A percentile compares a stretch with the other conserved stretches of the same genome.
Evolutionary conservation across 2,113 vertebrate species (phyloP).

Genomic region (Archilochus colubris): DNA sequence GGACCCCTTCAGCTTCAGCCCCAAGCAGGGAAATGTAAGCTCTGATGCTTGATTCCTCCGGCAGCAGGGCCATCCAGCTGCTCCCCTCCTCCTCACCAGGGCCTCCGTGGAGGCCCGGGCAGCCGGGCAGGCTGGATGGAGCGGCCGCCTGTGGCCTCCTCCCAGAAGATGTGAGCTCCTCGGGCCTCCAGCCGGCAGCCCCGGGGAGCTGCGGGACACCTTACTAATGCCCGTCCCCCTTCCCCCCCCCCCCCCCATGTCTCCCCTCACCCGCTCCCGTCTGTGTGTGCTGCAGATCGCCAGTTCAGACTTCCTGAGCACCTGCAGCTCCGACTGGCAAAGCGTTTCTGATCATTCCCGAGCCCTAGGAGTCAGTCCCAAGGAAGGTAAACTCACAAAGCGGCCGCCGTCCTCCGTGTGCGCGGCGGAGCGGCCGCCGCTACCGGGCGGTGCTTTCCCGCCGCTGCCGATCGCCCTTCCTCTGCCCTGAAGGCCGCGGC

Average conservation of each 20-base stretch:
- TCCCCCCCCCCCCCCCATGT: not conserved
- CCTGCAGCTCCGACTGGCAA: constrained; percentile 85
- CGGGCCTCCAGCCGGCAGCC: not conserved
- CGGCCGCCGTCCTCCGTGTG: not conserved
- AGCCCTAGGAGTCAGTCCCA: constrained; percentile 72
- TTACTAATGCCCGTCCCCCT: not conserved
- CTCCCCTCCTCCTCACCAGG: not conserved
- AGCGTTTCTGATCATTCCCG: constrained; percentile 89
- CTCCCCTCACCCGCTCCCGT: not conserved
- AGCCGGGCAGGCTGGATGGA: not conserved
- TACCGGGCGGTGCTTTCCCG: no score
- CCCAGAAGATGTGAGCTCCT: no score
- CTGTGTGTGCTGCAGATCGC: constrained; percentile 73
- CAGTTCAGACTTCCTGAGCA: constrained; percentile 81
- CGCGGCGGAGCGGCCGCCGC: not conserved
- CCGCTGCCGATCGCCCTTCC: not conserved
- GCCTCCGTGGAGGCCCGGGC: not conserved
- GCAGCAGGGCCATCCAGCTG: not conserved
- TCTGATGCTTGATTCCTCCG: not conserved
- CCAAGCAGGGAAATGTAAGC: constrained; percentile 87
- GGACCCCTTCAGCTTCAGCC: constrained; percentile 76
- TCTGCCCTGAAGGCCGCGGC: not conserved
- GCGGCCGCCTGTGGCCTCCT: not conserved
- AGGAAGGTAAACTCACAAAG: constrained; percentile 83
- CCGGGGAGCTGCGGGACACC: not conserved